Evolutionary conservation across 2,113 vertebrate species (phyloP), one percentile per base, ranked within the genome.

Genomic region (Phyllostomus hastatus): DNA sequence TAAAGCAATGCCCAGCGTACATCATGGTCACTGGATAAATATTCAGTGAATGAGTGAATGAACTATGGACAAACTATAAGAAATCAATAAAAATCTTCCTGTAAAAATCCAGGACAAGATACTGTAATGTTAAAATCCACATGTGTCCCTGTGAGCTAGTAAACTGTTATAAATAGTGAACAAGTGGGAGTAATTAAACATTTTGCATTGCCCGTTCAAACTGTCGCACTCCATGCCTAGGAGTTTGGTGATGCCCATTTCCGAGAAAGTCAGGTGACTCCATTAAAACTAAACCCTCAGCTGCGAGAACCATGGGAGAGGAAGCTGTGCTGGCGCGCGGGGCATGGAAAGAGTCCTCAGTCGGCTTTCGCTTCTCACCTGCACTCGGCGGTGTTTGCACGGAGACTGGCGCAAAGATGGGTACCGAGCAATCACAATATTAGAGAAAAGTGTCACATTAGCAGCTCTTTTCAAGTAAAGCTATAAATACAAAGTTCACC

Each of bases 401-500:
- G 31, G 84, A 94, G 67, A 52, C 70, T 69, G 24, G 79, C 17
- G 19, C 83, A n/a, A 72, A 82, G 61, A 66, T 73, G 46, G 59
- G 35, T 38, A 33, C 35, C 84, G 43, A 88, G 26, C 48, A 95
- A 19, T 95, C 66, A 79, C 90, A 84, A 33, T 61, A 66, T 86
- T 90, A 54, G 75, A 90, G 80, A 92, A 94, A 28, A 96, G 84
- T 85, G 92, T 90, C 66, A 78, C 2, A 0, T 35, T 90, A 48
- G 76, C 80, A 50, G 35, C 90, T 90, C 92, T 96, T 91, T 90
- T 92, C 70, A 72, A 86, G 33, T 70, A 72, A 93, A 38, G 85
- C 54, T 82, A 12, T 91, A 92, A 94, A 72, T 64, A 82, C 80
- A 85, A 54, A 95, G 78, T 91, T 96, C 80, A 84, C 69, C 72